phyloP scores from a whole-genome alignment of 2,797 vertebrate species.

The Lepilemur ruficaudatus region DNA sequence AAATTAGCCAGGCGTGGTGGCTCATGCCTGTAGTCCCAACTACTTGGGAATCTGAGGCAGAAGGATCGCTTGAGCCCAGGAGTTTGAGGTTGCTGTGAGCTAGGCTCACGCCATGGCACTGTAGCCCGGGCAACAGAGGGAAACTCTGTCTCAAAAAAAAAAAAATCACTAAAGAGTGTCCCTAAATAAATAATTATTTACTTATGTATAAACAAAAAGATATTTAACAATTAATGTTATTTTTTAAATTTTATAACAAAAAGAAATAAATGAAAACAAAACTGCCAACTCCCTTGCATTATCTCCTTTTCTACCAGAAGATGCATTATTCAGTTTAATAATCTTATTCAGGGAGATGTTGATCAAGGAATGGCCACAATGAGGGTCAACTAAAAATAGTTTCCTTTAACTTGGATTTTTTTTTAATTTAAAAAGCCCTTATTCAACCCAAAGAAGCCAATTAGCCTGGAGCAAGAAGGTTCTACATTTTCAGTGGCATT shows the following conservation, averaged over 20 bases:
- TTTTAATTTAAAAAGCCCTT: background rate
- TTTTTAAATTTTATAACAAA: background rate
- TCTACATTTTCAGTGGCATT: background rate
- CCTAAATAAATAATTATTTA: background rate
- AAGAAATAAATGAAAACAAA: background rate
- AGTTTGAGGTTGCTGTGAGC: background rate
- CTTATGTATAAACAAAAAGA: background rate
- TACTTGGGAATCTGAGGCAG: background rate
- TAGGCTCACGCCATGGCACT: background rate
- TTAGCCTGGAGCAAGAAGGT: background rate
- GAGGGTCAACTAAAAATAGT: background rate
- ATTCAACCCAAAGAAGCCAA: background rate
- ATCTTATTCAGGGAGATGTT: background rate
- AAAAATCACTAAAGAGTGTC: background rate
- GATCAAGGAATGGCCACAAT: background rate
- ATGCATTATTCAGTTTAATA: background rate
- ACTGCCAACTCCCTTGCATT: background rate
- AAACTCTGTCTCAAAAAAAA: background rate
- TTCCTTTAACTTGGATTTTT: background rate
- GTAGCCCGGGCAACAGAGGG: background rate
- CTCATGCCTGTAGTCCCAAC: background rate
- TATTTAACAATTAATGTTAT: background rate
- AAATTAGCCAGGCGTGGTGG: background rate
- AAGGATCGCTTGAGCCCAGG: background rate
- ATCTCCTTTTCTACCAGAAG: background rate